Conservation (phyloP, 2,113 vertebrate genomes). For the Muntiacus muntjak region DNA sequence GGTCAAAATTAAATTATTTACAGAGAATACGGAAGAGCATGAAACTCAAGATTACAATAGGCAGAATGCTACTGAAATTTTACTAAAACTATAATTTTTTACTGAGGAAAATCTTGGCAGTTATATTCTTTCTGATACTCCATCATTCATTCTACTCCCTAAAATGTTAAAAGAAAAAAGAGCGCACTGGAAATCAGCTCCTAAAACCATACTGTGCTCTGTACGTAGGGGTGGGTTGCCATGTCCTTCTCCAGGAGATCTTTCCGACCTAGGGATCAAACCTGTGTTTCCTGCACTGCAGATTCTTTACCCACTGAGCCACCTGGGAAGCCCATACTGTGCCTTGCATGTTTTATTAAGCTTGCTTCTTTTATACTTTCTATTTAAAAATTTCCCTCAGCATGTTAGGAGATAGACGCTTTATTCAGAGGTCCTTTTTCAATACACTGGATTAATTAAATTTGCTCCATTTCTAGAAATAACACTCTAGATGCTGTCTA, state of each 20-base stretch:
- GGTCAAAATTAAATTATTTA: constrained; percentile 12
- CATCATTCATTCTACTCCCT: neutral
- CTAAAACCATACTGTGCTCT: neutral
- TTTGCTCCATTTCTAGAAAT: neutral
- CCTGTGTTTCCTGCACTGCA: neutral
- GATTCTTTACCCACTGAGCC: neutral
- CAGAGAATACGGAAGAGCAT: neutral
- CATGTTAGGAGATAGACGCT: neutral
- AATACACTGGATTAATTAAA: neutral
- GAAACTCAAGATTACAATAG: neutral
- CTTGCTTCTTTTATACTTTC: neutral
- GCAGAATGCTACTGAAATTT: constrained; percentile 2
- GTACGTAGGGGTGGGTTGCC: neutral
- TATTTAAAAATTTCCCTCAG: neutral
- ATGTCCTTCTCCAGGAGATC: neutral
- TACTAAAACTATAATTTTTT: constrained; percentile 3
- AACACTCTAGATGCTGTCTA: neutral
- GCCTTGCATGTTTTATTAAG: neutral
- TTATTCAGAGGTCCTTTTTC: neutral
- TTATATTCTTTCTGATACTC: constrained; percentile 8
- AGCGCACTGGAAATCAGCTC: neutral
- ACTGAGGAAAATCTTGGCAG: neutral
- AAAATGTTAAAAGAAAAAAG: constrained; percentile 27
- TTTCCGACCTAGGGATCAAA: neutral
- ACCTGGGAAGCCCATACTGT: neutral